Base-by-base conservation (phyloP, 2,113 vertebrate species). In the Eulacestoma nigropectus region DNA sequence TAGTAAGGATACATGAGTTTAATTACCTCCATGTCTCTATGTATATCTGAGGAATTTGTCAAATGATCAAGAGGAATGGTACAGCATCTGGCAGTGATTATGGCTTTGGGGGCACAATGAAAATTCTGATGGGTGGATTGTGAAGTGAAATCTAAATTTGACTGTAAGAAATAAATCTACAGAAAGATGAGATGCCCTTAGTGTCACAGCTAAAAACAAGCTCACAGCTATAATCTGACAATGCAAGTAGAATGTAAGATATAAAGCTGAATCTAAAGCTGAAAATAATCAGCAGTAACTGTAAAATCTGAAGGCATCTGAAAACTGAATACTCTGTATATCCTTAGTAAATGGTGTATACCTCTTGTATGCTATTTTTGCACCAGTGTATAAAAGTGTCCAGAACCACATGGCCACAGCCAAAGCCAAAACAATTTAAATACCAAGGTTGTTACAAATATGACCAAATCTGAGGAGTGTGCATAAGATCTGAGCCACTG, bases 11-110 rank as follows among this genome's bases (percentile, higher is more conserved):
- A 91, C 56, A 92, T 73, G 92, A 93, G 56, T 96, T 95, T 95
- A 96, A 95, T 88, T 94, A 93, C 64, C 93, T 94, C 95, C 78
- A 90, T 93, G 44, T 92, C 72, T 96, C 47, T 86, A 64, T 69
- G 59, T 93, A 60, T 90, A 86, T 82, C 70, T 93, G 56, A 93
- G 89, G 75, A 94, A 90, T 77, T 93, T 59, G 85, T 90, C 65
- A 92, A 92, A 90, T 55, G 69, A 95, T 80, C 76, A 86, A 68
- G 88, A 93, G 33, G 59, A 95, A 90, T 78, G 75, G 89, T 74
- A 70, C 42, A 87, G 50, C 82, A 95, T 91, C 95, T 94, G 96
- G 84, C 52, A 87, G 29, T 63, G 52, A 94, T 96, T 95, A 93
- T 80, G 52, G 83, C 39, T 88, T 94, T 94, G 67, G 32, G 87